phyloP scores from a whole-genome alignment of 2,113 vertebrate genomes.

The Muscicapa adusta region DNA sequence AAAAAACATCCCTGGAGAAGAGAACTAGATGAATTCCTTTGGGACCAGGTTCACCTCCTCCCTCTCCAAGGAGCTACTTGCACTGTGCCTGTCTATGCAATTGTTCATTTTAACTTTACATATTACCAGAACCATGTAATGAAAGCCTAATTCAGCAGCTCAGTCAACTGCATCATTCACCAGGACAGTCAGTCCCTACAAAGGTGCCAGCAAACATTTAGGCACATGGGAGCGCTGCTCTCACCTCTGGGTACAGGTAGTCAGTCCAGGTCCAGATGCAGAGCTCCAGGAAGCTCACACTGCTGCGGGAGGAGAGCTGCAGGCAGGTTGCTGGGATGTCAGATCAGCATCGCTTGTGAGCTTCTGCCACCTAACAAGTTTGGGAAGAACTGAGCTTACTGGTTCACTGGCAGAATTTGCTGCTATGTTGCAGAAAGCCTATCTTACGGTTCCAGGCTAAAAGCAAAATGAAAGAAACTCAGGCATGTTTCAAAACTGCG shows the following conservation, averaged over 20 bases:
- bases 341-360: background rate
- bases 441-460: background rate
- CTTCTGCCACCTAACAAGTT: slow-evolving; percentile 22
- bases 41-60: background rate
- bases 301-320: background rate
- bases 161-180: background rate
- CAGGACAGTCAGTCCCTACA: background rate
- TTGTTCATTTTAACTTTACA: background rate
- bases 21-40: background rate
- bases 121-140: background rate
- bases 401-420: background rate
- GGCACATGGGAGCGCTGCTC: background rate
- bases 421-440: background rate
- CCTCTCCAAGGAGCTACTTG: background rate
- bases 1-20: background rate
- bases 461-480: background rate
- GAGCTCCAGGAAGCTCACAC: background rate
- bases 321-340: background rate
- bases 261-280: background rate
- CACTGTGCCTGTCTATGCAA: background rate
- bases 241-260: background rate
- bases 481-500: background rate
- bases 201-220: background rate
- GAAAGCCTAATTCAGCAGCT: background rate
- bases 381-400: slow-evolving; percentile 5